phyloP scores from a whole-genome alignment of 2,888 invertebrate species.

The Harpalus rubripes region DNA sequence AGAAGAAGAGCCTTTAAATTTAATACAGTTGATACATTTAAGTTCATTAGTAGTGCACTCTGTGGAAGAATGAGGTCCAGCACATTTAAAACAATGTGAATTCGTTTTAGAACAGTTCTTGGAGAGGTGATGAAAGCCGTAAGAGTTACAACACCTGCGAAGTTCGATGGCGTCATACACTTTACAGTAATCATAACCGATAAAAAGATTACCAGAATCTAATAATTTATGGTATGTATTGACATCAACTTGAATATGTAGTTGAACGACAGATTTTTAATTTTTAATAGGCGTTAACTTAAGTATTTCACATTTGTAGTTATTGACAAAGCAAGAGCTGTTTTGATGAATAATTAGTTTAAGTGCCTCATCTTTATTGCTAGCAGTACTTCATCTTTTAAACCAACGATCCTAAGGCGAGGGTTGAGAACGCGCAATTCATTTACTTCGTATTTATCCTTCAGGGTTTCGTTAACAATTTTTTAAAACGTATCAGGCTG shows the following conservation, averaged over 20 bases:
- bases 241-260: not conserved
- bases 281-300: not conserved
- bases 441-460: not conserved
- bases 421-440: not conserved
- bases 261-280: not conserved
- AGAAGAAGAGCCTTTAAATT: not conserved
- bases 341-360: not conserved
- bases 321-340: not conserved
- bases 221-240: not conserved
- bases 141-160: not conserved
- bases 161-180: not conserved
- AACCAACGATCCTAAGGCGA: not conserved
- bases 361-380: not conserved
- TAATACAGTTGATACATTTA: constrained; percentile 2
- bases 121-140: not conserved
- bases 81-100: not conserved
- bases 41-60: not conserved
- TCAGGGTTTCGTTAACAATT: not conserved
- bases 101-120: not conserved
- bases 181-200: not conserved
- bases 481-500: not conserved
- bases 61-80: not conserved
- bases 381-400: not conserved
- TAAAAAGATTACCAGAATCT: not conserved
- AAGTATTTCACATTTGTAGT: not conserved